phyloP scores from a whole-genome alignment of 2,113 vertebrate genomes.

The Crotophaga sulcirostris region DNA sequence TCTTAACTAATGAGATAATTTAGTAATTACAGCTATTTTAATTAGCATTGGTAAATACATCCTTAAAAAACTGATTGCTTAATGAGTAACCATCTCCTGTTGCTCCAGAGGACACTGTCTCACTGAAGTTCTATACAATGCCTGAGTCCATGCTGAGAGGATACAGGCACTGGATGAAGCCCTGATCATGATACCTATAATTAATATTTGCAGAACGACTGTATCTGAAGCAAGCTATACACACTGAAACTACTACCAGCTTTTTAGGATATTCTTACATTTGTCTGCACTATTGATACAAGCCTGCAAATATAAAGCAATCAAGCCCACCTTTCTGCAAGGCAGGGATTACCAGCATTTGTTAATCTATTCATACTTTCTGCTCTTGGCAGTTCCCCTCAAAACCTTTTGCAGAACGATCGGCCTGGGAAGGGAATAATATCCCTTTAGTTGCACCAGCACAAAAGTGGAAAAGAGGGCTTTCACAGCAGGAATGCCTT shows the following conservation, averaged over 20 bases:
- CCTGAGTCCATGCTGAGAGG: background rate
- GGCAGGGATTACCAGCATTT: background rate
- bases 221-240: background rate
- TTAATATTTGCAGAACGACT: background rate
- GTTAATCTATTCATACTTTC: background rate
- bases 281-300: background rate
- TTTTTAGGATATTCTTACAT: background rate
- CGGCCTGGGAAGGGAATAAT: constrained; percentile 5
- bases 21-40: constrained; percentile 44
- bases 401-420: background rate
- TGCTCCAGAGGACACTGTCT: background rate
- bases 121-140: background rate
- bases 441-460: background rate
- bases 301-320: background rate
- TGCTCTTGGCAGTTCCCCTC: background rate
- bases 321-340: background rate
- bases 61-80: background rate
- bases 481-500: background rate
- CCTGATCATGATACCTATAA: background rate
- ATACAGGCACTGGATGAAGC: background rate
- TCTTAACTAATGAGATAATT: constrained; percentile 64
- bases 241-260: background rate
- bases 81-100: background rate
- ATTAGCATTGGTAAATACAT: constrained; percentile 34
- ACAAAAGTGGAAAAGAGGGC: background rate